Conservation (phyloP, 2,797 vertebrate genomes). For the Typhlichthys subterraneus region DNA sequence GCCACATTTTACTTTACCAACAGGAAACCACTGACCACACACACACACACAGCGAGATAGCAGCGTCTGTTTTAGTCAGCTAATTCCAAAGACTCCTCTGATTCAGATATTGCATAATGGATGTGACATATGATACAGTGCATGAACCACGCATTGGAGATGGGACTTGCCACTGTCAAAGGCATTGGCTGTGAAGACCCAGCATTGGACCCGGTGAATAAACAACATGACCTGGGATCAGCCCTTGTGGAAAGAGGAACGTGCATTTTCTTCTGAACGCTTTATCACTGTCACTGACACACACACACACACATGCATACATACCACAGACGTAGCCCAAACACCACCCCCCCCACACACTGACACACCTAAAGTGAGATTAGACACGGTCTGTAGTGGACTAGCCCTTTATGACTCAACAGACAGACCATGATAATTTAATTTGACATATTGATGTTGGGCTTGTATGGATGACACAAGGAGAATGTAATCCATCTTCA, state of each 20-base stretch:
- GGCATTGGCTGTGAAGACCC: constrained; percentile 26
- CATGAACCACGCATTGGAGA: constrained; percentile 46
- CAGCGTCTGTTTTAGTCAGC: constrained; percentile 1
- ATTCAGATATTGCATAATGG: constrained; percentile 43
- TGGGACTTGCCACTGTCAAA: constrained; percentile 17
- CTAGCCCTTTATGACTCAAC: constrained; percentile 33
- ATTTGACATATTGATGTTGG: constrained; percentile 19
- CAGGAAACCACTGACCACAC: constrained; percentile 1
- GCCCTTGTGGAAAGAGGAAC: constrained; percentile 1
- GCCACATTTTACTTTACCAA: background rate
- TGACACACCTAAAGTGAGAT: constrained; percentile 16
- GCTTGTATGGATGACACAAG: constrained; percentile 5
- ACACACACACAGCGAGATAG: background rate
- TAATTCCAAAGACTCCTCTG: constrained; percentile 33
- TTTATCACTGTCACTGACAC: constrained; percentile 1
- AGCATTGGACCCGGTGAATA: constrained; percentile 43
- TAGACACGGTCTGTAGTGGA: constrained; percentile 26
- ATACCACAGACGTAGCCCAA: background rate
- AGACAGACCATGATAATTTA: constrained; percentile 2
- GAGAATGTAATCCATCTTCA: constrained; percentile 8
- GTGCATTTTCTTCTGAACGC: constrained; percentile 9
- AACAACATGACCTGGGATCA: constrained; percentile 33
- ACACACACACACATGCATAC: constrained; percentile 4
- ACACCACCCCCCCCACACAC: background rate
- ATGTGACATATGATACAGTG: constrained; percentile 25